These are phyloP conservation scores for Pachyramphus minor DNA, from an alignment of 2,113 vertebrate genomes.

Conservation along the genomic window DNA sequence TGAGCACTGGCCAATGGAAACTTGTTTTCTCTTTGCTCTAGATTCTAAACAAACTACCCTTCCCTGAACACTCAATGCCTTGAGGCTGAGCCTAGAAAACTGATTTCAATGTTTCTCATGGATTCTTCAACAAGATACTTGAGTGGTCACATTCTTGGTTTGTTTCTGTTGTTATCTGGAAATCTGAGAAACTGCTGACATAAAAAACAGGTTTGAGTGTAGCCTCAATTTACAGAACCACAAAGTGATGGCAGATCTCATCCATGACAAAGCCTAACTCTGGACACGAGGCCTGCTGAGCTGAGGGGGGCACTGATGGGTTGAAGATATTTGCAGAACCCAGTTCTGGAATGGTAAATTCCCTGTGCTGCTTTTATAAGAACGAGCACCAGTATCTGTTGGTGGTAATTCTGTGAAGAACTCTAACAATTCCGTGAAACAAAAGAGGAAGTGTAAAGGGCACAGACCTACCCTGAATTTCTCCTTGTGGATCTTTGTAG, in stretches of 20 bases:
- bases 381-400: background rate
- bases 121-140: background rate
- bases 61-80: background rate
- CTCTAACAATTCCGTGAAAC: background rate
- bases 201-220: background rate
- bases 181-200: background rate
- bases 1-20: background rate
- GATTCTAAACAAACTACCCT: background rate
- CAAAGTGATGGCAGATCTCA: background rate
- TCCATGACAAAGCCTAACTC: background rate
- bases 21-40: background rate
- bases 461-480: slow-evolving; percentile 88
- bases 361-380: background rate
- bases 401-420: background rate
- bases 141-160: background rate
- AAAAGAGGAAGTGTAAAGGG: slow-evolving; percentile 52
- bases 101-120: background rate
- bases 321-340: background rate
- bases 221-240: background rate
- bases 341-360: background rate
- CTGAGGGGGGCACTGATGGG: background rate
- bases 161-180: background rate
- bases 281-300: background rate
- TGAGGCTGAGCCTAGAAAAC: background rate
- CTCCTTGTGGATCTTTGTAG: slow-evolving; percentile 99